phyloP scores from a whole-genome alignment of 2,888 invertebrate species.

The Hemistola chrysoprasaria region DNA sequence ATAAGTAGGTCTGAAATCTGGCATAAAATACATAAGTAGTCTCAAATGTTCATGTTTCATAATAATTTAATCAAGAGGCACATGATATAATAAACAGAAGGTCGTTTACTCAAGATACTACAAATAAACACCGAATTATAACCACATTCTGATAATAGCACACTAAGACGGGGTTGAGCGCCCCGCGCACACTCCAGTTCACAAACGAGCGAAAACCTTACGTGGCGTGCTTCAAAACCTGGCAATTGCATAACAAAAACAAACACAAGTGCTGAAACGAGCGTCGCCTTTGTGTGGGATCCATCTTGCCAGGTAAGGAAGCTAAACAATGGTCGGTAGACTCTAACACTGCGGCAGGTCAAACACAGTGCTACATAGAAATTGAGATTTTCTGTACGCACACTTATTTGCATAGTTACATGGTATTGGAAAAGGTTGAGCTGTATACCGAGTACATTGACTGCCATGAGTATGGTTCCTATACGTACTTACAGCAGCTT shows the following conservation, averaged over 20 bases:
- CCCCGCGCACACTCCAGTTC: conserved; percentile 51
- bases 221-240: conserved; percentile 66
- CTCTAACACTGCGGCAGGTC: conserved; percentile 52
- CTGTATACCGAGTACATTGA: background rate
- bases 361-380: conserved; percentile 2
- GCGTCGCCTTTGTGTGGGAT: conserved; percentile 71
- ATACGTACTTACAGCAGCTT: no score
- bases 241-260: conserved; percentile 78
- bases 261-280: conserved; percentile 73
- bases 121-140: conserved; percentile 17
- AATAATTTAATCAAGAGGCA: no score
- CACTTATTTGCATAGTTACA: conserved; percentile 4
- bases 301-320: conserved; percentile 75
- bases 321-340: conserved; percentile 73
- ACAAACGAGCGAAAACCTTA: conserved; percentile 64
- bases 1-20: no score
- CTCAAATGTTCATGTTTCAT: no score
- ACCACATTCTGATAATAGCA: conserved; percentile 26
- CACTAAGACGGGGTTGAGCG: conserved; percentile 18
- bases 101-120: no score
- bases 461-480: no score
- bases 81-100: no score
- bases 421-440: background rate
- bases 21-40: no score
- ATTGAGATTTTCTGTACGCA: background rate